A percentile compares a stretch with the other conserved stretches of the same genome.
These are phyloP conservation scores for Frankliniella intonsa DNA, from an alignment of 2,888 invertebrate genomes.

Conservation along the genomic window DNA sequence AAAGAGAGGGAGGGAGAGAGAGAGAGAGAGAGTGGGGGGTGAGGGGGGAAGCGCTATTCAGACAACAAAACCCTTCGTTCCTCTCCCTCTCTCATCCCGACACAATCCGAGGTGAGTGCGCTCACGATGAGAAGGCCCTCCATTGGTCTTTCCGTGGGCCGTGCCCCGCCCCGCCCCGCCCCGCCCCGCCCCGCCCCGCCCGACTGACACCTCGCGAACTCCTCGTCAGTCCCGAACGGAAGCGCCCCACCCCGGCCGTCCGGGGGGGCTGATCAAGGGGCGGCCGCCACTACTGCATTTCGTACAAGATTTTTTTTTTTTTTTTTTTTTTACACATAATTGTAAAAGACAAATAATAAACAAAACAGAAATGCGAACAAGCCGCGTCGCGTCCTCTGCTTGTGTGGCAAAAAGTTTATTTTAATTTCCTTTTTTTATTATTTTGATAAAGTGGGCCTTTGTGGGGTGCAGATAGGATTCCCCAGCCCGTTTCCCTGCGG, in stretches of 20 bases:
- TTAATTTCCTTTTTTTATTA: too few relatives aligned
- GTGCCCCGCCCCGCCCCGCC: not conserved
- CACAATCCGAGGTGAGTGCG: not conserved
- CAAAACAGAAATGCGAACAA: too few relatives aligned
- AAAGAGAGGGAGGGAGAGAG: not conserved
- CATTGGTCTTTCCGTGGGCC: not conserved
- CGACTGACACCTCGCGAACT: not conserved
- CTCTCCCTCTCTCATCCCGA: not conserved
- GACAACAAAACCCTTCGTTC: not conserved
- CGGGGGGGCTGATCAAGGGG: not conserved
- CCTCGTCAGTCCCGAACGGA: not conserved
- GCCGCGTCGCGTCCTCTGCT: too few relatives aligned
- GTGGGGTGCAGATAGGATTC: too few relatives aligned
- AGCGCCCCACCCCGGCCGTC: not conserved
- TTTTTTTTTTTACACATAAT: too few relatives aligned
- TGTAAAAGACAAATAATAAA: too few relatives aligned
- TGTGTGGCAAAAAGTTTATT: too few relatives aligned
- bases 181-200: not conserved
- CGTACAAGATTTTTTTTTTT: too few relatives aligned
- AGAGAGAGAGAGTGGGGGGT: not conserved
- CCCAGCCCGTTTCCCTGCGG: too few relatives aligned
- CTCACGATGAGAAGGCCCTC: too few relatives aligned
- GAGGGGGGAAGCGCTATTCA: not conserved
- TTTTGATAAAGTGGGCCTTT: too few relatives aligned
- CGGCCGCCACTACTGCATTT: not conserved